Base-by-base conservation (phyloP, 2,113 vertebrate species). In the Lichenostomus cassidix region DNA sequence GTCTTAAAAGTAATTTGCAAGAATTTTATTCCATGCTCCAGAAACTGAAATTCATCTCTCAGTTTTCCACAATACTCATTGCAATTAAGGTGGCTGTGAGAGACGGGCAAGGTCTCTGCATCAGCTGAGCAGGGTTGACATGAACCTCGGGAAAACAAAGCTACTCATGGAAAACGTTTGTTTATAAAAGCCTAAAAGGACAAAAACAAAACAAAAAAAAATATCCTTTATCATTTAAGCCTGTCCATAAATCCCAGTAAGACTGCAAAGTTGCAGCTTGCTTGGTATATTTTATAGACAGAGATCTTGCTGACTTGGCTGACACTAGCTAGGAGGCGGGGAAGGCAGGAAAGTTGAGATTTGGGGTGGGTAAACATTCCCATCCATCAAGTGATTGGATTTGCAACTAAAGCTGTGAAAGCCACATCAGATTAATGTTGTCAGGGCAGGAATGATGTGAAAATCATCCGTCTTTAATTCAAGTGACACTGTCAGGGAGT, bases 311-410 rank as follows among this genome's bases (percentile, higher is more conserved):
- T 95, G 93, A 94, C 81, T 83, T 90, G 92, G 91, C 89, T 96
- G 65, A 49, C 89, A 74, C 55, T 78, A 75, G 91, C 73, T 67
- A 95, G 94, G 89, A 97, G 94, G 89, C 33, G 37, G 94, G 74
- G 81, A 77, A 87, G 89, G 69, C 75, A 82, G 73, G 35, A 91
- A 94, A 80, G 70, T 85, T 87, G 86, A 96, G 89, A 94, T 93
- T 96, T 97, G 83, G 92, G 93, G 92, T 94, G 79, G 92, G 92
- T 96, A 96, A 97, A 97, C 88, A 89, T 77, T 83, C 79, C 83
- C 92, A 88, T 92, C 76, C 81, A 92, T 96, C 90, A 95, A 65
- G n/a, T 0, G 35, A 92, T 74, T 86, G 89, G 83, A 87, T 94
- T 91, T 56, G 89, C 62, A 64, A 91, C 95, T 93, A 87, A 94